Base-by-base conservation (phyloP, 1,140 invertebrate genomes). In the Scaptomyza hsui region DNA sequence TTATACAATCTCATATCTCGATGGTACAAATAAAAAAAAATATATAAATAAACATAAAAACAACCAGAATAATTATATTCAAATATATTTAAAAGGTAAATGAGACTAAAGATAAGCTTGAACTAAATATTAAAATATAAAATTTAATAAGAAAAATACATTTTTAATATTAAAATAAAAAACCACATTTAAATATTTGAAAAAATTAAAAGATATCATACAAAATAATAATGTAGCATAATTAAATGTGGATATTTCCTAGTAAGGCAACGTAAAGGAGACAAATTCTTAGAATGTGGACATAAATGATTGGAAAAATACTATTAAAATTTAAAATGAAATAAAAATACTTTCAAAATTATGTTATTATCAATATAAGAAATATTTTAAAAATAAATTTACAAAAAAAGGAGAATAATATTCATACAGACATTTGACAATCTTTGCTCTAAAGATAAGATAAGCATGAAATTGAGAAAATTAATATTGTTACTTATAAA, bases 341-440 rank as follows among this genome's bases (percentile, higher is more conserved):
- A n/a, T 15, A 42, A 16, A 9, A 21, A n/a, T n/a, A n/a, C n/a
- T n/a, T n/a, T n/a, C n/a, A n/a, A n/a, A n/a, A n/a, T n/a, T n/a
- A n/a, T n/a, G n/a, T n/a, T n/a, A n/a, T n/a, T n/a, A n/a, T n/a
- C n/a, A n/a, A n/a, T n/a, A n/a, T n/a, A n/a, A n/a, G n/a, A n/a
- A n/a, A n/a, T n/a, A n/a, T n/a, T n/a, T n/a, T n/a, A n/a, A n/a
- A n/a, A n/a, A n/a, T n/a, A n/a, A n/a, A 32, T 65, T 49, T 49
- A 49, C 63, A 48, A 56, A 39, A 47, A 19, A 53, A 21, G 6
- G 2, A 29, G 26, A 29, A 51, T 41, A 39, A 12, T 47, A 42
- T 21, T 18, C 18, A 13, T n/a, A 52, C 55, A 67, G 51, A 59
- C 65, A 72, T 72, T 72, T 72, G 72, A 75, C 72, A 75, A 75